These are phyloP conservation scores for Hydrotaea diabolus DNA, from an alignment of 2,888 invertebrate genomes.

Conservation along the genomic window DNA sequence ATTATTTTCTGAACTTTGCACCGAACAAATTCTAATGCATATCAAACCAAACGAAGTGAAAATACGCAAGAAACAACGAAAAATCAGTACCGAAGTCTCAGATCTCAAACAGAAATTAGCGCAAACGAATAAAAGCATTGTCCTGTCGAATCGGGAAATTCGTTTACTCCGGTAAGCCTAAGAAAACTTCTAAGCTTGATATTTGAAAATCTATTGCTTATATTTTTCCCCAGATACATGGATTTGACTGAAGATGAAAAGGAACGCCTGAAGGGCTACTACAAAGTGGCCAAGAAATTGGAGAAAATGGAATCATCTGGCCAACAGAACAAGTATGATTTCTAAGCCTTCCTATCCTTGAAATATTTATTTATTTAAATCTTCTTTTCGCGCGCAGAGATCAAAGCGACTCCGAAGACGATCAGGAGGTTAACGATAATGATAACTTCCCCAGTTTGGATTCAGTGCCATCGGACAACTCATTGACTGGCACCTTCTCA, in stretches of 20 bases:
- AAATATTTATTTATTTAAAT: background rate
- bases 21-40: conserved; percentile 92
- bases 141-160: conserved; percentile 95
- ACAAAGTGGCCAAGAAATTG: conserved; percentile 93
- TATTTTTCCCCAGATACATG: conserved; percentile 84
- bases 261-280: conserved; percentile 92
- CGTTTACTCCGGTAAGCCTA: conserved; percentile 87
- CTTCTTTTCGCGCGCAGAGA: conserved; percentile 81
- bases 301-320: conserved; percentile 93
- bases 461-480: conserved; percentile 89
- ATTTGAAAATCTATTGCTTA: conserved; percentile 4
- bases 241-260: conserved; percentile 96
- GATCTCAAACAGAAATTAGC: conserved; percentile 91
- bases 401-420: conserved; percentile 88
- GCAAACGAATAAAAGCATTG: conserved; percentile 91
- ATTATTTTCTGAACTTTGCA: conserved; percentile 91
- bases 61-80: conserved; percentile 92
- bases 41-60: conserved; percentile 93
- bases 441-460: conserved; percentile 88
- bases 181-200: background rate
- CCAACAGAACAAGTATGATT: conserved; percentile 83
- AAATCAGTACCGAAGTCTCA: conserved; percentile 94
- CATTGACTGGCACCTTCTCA: conserved; percentile 85
- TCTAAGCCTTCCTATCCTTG: background rate
- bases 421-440: conserved; percentile 87